Evolutionary conservation across 2,888 invertebrate genomes (phyloP).

Genomic region (Nephrotoma guestfalica): DNA sequence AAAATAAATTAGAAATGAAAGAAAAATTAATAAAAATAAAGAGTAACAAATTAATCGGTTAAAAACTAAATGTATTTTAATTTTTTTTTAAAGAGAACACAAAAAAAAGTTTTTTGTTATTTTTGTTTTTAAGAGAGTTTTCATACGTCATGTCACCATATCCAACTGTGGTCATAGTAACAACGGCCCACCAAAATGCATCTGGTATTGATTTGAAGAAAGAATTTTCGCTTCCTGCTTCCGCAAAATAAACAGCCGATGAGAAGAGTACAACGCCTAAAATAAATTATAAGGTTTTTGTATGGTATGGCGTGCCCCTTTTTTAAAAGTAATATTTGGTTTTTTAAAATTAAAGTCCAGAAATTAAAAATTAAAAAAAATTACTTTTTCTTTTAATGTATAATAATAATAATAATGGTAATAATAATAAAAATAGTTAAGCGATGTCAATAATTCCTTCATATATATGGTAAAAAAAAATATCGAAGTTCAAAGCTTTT

Average conservation of each 20-base stretch:
- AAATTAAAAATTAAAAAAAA: slow-evolving; percentile 1
- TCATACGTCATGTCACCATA: slow-evolving; percentile 97
- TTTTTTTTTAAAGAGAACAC: slow-evolving; percentile 9
- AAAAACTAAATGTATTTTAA: neutral
- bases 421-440: neutral
- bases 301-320: slow-evolving; percentile 11
- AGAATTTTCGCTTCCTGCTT: slow-evolving; percentile 98
- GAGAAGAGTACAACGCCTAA: slow-evolving; percentile 99
- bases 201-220: slow-evolving; percentile 99
- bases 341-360: neutral
- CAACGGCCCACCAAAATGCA: slow-evolving; percentile 99
- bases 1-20: neutral
- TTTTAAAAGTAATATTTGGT: neutral
- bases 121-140: neutral
- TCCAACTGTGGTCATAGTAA: slow-evolving; percentile 99
- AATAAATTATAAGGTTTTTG: slow-evolving; percentile 37
- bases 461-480: neutral
- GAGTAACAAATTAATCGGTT: slow-evolving; percentile 1
- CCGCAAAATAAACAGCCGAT: slow-evolving; percentile 99
- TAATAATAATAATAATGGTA: neutral
- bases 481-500: slow-evolving; percentile 3
- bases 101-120: slow-evolving; percentile 19
- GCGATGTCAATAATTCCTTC: neutral
- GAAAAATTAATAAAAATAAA: neutral
- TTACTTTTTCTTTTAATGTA: neutral